Conservation (phyloP, 2,113 vertebrate genomes). For the Platichthys stellatus region DNA sequence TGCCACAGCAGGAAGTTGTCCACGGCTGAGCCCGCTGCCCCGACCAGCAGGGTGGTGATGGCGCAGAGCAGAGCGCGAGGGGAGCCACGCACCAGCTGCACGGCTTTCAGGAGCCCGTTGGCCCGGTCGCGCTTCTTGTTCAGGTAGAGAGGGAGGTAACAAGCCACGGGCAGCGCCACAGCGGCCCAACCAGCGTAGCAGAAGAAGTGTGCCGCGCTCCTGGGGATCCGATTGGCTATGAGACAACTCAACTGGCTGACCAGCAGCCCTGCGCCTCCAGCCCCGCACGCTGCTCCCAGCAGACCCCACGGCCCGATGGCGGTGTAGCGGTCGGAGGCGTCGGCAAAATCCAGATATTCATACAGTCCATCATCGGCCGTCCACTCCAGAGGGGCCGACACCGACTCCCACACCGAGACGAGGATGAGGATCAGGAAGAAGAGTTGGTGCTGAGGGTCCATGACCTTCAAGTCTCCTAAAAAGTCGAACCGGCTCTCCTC, state of each 20-base stretch:
- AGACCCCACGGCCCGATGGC: slow-evolving; percentile 81
- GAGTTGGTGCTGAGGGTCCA: slow-evolving; percentile 77
- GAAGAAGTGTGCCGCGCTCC: slow-evolving; percentile 83
- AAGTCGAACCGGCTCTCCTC: slow-evolving; percentile 46
- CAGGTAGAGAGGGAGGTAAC: slow-evolving; percentile 79
- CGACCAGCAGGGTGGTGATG: slow-evolving; percentile 80
- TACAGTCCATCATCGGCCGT: slow-evolving; percentile 86
- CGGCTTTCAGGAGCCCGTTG: slow-evolving; percentile 77
- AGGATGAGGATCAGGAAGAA: slow-evolving; percentile 83
- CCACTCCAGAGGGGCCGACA: slow-evolving; percentile 81
- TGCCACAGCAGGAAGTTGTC: slow-evolving; percentile 92
- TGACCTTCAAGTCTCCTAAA: slow-evolving; percentile 70
- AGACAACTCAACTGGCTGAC: slow-evolving; percentile 82
- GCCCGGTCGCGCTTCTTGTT: slow-evolving; percentile 66
- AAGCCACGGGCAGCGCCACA: slow-evolving; percentile 67
- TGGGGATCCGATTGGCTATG: slow-evolving; percentile 30
- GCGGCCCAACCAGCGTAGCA: slow-evolving; percentile 72
- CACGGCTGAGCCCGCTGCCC: slow-evolving; percentile 60
- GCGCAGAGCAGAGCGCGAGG: slow-evolving; percentile 79
- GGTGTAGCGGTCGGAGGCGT: slow-evolving; percentile 83
- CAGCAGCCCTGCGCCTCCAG: slow-evolving; percentile 75
- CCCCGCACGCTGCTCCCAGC: slow-evolving; percentile 80
- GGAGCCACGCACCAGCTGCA: slow-evolving; percentile 80
- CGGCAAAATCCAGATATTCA: slow-evolving; percentile 90
- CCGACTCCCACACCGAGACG: slow-evolving; percentile 83